Evolutionary conservation across 2,797 vertebrate species (phyloP).

Genomic region (Leptodactylus fallax): DNA sequence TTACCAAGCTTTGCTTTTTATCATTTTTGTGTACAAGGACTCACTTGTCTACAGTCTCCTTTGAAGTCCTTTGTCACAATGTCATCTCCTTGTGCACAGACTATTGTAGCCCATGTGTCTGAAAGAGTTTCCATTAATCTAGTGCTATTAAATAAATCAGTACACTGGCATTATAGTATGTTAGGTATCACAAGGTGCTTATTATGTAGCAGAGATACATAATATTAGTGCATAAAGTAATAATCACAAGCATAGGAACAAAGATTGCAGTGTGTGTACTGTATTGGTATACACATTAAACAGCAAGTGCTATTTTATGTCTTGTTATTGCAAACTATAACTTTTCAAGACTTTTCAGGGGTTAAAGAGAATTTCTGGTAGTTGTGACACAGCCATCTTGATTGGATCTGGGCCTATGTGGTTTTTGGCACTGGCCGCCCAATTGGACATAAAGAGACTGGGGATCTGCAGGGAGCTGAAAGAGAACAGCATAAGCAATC

Average conservation of each 20-base stretch:
- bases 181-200: neutral
- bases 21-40: neutral
- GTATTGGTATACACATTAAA: neutral
- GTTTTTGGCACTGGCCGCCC: too few relatives aligned
- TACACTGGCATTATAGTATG: neutral
- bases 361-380: too few relatives aligned
- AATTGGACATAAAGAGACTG: too few relatives aligned
- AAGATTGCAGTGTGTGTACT: neutral
- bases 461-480: too few relatives aligned
- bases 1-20: conserved; percentile 29
- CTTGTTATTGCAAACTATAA: neutral
- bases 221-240: neutral
- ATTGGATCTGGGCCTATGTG: too few relatives aligned
- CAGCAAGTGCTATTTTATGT: neutral
- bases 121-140: neutral
- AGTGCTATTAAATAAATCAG: conserved; percentile 13
- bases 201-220: neutral
- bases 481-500: too few relatives aligned
- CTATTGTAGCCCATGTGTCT: neutral
- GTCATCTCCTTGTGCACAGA: conserved; percentile 28
- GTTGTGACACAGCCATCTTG: too few relatives aligned
- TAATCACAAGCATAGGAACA: neutral
- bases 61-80: conserved; percentile 39
- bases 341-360: neutral
- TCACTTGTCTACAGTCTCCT: conserved; percentile 34